phyloP scores from a whole-genome alignment of 2,113 vertebrate genomes.

The Oryzias woworae region DNA sequence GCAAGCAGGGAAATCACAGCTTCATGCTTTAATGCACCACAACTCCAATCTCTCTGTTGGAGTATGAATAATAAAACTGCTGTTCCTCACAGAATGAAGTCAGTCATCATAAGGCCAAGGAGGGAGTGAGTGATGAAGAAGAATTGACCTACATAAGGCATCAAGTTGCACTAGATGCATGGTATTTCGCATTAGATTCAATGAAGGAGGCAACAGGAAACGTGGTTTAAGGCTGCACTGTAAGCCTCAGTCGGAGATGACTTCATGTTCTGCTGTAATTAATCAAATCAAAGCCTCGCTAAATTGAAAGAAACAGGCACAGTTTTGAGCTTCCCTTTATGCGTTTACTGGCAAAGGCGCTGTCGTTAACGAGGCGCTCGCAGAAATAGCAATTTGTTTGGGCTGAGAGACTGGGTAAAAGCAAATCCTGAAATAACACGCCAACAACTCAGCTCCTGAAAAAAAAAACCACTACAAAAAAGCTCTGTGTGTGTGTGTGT shows the following conservation, averaged over 20 bases:
- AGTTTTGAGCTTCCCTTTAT: conserved; percentile 52
- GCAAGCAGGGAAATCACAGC: conserved; percentile 49
- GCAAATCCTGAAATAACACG: conserved; percentile 34
- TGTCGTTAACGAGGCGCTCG: conserved; percentile 45
- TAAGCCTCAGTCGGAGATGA: conserved; percentile 37
- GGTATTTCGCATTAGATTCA: conserved; percentile 55
- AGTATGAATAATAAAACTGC: conserved; percentile 67
- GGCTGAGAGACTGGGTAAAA: conserved; percentile 13
- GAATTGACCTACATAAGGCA: conserved; percentile 71
- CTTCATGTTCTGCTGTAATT: conserved; percentile 44
- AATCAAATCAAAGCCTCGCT: conserved; percentile 61
- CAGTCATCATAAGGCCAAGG: conserved; percentile 59
- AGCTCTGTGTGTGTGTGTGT: too few species aligned
- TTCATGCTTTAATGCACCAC: conserved; percentile 65
- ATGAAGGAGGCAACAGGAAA: conserved; percentile 36
- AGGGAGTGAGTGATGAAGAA: conserved; percentile 45
- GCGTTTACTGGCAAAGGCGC: conserved; percentile 49
- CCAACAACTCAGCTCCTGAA: conserved; percentile 27
- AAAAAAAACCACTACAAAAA: background rate
- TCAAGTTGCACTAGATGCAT: conserved; percentile 31
- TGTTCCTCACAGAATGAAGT: conserved; percentile 61
- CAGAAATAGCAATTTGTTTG: conserved; percentile 54
- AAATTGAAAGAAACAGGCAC: conserved; percentile 53
- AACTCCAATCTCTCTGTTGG: conserved; percentile 60
- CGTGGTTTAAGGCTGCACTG: conserved; percentile 27